Base-by-base conservation (phyloP, 2,797 vertebrate species). In the Myotis pilosus region DNA sequence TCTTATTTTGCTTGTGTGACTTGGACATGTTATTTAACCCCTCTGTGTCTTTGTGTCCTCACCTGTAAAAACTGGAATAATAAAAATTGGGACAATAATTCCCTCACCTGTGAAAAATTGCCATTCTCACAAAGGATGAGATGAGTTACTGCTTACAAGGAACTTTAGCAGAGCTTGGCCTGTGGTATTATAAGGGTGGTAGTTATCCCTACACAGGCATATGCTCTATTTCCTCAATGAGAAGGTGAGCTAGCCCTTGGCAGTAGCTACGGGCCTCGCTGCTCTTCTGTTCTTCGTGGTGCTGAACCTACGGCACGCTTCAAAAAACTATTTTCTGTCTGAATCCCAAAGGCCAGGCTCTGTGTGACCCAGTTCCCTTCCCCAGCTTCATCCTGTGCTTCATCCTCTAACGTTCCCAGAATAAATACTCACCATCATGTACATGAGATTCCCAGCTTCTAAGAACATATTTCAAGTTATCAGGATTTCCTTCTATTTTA, bases 401-500 rank as follows among this genome's bases (percentile, higher is more conserved):
- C 19, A 74, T 2, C 69, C 38, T 85, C 44, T 82, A 66, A 84
- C 41, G 57, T 72, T 68, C 49, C 72, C 81, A 89, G 68, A 89
- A 64, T 36, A 55, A 53, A 57, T 53, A 68, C 6, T 60, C 49
- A 89, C 19, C 30, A 33, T 66, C 33, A 66, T 6, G 4, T 38
- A 62, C 11, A 38, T 5, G 19, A 83, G 25, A 74, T 33, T 36
- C 17, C 41, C 51, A 49, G 53, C 51, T 83, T 81, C 41, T 44
- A 41, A 85, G 62, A 92, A 71, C 28, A 38, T 33, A 87, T 85
- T 85, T 57, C 68, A 44, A 85, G 87, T 47, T 33, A 49, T 36
- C 19, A 33, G 69, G 9, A 76, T 87, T 89, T 85, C 30, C 38
- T 88, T 69, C 25, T 55, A 41, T 51, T 89, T 92, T 60, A 60